These are phyloP conservation scores for Hyaena hyaena DNA, from an alignment of 2,113 vertebrate species.

Conservation along the genomic window DNA sequence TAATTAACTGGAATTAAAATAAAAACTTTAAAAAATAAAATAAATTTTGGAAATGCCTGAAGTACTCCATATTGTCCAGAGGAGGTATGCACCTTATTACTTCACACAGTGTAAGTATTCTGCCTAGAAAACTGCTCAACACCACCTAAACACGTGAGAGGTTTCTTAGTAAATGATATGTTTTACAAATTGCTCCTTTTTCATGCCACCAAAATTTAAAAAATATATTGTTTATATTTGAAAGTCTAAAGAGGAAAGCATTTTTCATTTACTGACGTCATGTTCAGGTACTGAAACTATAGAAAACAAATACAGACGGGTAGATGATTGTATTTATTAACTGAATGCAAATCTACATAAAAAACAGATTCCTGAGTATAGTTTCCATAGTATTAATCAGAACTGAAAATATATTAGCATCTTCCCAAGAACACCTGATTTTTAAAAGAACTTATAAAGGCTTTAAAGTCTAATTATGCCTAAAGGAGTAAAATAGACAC, in stretches of 20 bases:
- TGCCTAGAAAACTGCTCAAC: neutral
- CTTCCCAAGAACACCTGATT: neutral
- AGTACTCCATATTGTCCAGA: neutral
- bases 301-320: neutral
- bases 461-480: neutral
- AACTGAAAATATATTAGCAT: slow-evolving; percentile 27
- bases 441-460: neutral
- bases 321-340: neutral
- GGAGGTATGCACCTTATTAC: neutral
- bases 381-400: neutral
- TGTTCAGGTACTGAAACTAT: neutral
- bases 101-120: neutral
- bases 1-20: neutral
- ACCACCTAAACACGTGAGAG: neutral
- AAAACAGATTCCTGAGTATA: neutral
- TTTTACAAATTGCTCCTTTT: neutral
- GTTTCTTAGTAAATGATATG: neutral
- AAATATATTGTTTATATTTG: neutral
- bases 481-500: neutral
- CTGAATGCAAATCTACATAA: neutral
- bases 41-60: neutral
- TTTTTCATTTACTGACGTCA: neutral
- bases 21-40: neutral
- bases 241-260: neutral
- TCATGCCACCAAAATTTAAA: neutral